Evolutionary conservation across 2,113 vertebrate species (phyloP).

Genomic region (Motacilla alba): DNA sequence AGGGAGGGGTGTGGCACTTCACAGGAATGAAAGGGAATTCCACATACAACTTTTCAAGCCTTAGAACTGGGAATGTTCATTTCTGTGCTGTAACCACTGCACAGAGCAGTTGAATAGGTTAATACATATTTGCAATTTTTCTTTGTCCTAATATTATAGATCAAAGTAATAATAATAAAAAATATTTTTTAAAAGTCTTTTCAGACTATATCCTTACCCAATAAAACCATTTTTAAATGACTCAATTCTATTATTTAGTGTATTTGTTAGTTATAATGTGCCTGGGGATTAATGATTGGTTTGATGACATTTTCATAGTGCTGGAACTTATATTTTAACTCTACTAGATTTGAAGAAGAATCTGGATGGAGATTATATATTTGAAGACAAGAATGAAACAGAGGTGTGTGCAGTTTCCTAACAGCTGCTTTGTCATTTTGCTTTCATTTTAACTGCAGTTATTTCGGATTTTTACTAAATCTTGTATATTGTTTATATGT

Average conservation of each 20-base stretch:
- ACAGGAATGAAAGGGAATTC: neutral
- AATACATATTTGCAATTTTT: neutral
- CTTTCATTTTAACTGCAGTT: neutral
- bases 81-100: neutral
- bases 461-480: neutral
- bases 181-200: accelerated
- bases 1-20: neutral
- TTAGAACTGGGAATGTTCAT: neutral
- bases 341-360: conserved; percentile 82
- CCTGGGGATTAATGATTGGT: neutral
- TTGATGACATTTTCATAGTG: neutral
- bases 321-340: neutral
- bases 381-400: conserved; percentile 52
- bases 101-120: neutral
- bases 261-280: neutral
- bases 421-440: neutral
- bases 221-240: neutral
- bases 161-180: neutral
- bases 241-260: neutral
- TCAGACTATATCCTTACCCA: neutral
- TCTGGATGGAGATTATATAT: conserved; percentile 69
- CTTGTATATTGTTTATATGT: neutral
- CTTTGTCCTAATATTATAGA: neutral
- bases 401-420: conserved; percentile 70
- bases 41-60: neutral